Conservation (phyloP, 2,888 invertebrate species). For the Sceliomorpha sp. region DNA sequence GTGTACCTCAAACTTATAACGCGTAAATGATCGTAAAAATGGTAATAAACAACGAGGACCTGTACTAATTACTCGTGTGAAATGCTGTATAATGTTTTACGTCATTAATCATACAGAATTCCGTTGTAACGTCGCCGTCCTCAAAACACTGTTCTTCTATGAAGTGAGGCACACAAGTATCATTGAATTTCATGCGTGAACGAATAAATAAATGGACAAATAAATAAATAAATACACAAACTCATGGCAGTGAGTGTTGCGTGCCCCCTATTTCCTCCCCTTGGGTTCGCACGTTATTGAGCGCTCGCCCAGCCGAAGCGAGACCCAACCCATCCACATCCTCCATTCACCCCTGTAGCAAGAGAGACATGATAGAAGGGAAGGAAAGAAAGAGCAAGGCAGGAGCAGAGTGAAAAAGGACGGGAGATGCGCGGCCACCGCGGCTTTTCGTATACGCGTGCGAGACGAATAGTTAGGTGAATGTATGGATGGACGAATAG, state of each 20-base stretch:
- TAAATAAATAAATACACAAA: constrained; percentile 39
- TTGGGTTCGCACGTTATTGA: constrained; percentile 84
- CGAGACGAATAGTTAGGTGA: constrained; percentile 55
- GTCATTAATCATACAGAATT: too few species aligned
- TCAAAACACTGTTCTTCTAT: too few species aligned
- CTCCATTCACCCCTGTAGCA: constrained; percentile 67
- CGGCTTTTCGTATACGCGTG: constrained; percentile 24
- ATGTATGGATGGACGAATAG: constrained; percentile 45
- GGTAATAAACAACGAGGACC: too few species aligned
- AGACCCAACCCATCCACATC: constrained; percentile 80
- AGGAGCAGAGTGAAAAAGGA: constrained; percentile 24
- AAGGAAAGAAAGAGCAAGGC: constrained; percentile 32
- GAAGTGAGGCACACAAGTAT: constrained; percentile 12
- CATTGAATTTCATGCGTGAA: constrained; percentile 18
- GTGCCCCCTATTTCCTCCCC: constrained; percentile 79
- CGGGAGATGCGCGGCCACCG: constrained; percentile 16
- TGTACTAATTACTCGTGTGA: too few species aligned
- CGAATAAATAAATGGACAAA: constrained; percentile 39
- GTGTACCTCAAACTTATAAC: too few species aligned
- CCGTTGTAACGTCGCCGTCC: too few species aligned
- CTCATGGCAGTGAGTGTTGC: constrained; percentile 40
- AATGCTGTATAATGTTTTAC: too few species aligned
- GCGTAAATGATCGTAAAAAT: too few species aligned
- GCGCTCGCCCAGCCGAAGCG: constrained; percentile 83
- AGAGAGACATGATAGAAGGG: constrained; percentile 56